Evolutionary conservation across 2,888 invertebrate species (phyloP).

Genomic region (Leptarthrus brevirostris): DNA sequence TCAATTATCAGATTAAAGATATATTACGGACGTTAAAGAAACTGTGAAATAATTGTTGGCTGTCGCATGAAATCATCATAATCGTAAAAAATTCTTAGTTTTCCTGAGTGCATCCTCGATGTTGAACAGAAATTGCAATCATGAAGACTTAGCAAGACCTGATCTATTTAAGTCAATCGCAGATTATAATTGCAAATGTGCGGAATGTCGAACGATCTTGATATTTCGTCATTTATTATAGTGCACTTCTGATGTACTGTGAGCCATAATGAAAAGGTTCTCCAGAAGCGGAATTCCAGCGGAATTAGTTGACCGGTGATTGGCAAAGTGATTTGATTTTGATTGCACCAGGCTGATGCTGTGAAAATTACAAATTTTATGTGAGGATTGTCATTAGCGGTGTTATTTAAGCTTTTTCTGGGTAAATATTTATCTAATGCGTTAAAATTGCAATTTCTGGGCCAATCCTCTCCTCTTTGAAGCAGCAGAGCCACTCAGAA

Average conservation of each 20-base stretch:
- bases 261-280: neutral
- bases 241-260: neutral
- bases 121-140: neutral
- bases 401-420: neutral
- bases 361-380: constrained; percentile 16
- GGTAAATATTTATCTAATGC: neutral
- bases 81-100: neutral
- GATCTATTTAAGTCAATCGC: neutral
- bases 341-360: constrained; percentile 7
- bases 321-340: constrained; percentile 27
- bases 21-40: neutral
- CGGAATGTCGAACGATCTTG: constrained; percentile 2
- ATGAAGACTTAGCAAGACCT: neutral
- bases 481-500: too few species aligned
- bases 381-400: neutral
- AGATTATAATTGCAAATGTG: neutral
- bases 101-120: neutral
- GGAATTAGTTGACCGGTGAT: neutral
- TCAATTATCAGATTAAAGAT: constrained; percentile 37
- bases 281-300: neutral
- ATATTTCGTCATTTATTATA: neutral
- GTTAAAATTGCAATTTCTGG: neutral
- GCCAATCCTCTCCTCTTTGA: neutral
- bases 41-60: neutral
- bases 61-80: constrained; percentile 6